Evolutionary conservation across 1,140 invertebrate genomes (phyloP), one percentile per base, ranked within the genome.

Genomic region (Vollenhovia emeryi): DNA sequence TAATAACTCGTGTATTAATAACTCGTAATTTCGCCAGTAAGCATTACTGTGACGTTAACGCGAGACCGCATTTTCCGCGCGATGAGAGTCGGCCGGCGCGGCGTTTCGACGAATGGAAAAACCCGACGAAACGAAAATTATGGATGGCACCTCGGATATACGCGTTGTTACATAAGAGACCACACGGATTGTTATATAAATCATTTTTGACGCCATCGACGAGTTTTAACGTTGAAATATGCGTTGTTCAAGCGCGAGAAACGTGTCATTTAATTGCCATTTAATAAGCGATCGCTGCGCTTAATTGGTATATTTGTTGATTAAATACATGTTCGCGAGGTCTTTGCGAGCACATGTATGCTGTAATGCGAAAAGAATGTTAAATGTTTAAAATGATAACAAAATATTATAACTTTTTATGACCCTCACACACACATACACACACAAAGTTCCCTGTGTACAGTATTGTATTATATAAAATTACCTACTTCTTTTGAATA

Each of bases 131-230:
- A 71, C 64, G 40, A 82, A 82, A 82, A 45, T 82, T 71, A 57
- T 24, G 13, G 24, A 71, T 59, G 64, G 50, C 2, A 82, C 13
- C n/a, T 11, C 30, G 60, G 21, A 2, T 79, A 21, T 24, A 8
- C 18, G 4, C 4, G 27, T 24, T 15, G 40, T 82, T 82, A 82
- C 66, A 45, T 82, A 82, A 82, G 43, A 68, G 52, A 79, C 43
- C 15, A 33, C 43, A 24, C 15, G 8, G 36, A 48, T 71, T 11
- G 36, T 82, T 82, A 73, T 30, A 57, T 73, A 82, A 82, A 82
- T 71, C 36, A 73, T 80, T 82, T 82, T 82, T 15, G 13, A 43
- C 24, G 3, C 6, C 3, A 69, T 40, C 24, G 15, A 48, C 9
- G 30, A 13, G 1, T n/a, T 57, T 15, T 18, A 57, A 82, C 24